Conservation (phyloP, 2,888 invertebrate genomes). For the Dolomedes plantarius region DNA sequence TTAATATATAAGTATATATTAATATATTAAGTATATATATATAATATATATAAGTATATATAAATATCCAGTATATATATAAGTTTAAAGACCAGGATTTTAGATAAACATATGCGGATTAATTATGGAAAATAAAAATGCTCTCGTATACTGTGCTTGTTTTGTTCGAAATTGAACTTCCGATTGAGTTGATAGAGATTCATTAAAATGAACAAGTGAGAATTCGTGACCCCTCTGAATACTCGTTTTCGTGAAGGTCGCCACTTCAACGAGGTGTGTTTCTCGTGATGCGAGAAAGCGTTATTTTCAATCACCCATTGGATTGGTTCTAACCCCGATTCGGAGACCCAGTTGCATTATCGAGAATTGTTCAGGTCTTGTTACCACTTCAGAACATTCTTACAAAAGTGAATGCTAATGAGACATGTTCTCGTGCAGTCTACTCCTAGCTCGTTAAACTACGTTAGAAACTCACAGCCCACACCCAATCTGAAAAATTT, state of each 20-base stretch:
- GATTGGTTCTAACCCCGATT: background rate
- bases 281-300: background rate
- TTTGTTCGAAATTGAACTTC: background rate
- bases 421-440: background rate
- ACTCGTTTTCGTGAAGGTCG: background rate
- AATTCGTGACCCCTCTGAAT: background rate
- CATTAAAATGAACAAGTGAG: background rate
- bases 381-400: background rate
- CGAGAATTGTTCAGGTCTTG: background rate
- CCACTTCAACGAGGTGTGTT: background rate
- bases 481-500: background rate
- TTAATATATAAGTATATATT: too few relatives aligned
- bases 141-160: too few relatives aligned
- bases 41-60: too few relatives aligned
- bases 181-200: background rate
- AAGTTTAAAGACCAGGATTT: too few relatives aligned
- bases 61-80: too few relatives aligned
- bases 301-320: background rate
- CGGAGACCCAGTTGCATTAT: background rate
- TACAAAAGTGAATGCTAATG: background rate
- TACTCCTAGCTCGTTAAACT: too few relatives aligned
- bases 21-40: too few relatives aligned
- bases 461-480: background rate
- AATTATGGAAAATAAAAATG: too few relatives aligned
- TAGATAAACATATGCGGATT: too few relatives aligned